Conservation (phyloP, 1,140 invertebrate genomes). For the Ptiloglossa arizonensis region DNA sequence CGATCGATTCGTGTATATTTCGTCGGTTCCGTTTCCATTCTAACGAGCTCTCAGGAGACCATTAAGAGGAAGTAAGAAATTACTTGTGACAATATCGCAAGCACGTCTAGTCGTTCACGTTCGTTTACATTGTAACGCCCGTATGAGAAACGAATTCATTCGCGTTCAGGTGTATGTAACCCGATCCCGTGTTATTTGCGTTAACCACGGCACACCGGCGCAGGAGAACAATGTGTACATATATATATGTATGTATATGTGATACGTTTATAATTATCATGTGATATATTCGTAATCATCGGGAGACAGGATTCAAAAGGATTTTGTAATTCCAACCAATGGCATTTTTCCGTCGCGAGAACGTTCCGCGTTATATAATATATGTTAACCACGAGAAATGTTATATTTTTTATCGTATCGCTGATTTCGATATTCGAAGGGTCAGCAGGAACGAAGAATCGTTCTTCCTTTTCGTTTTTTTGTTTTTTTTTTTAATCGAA, state of each 20-base stretch:
- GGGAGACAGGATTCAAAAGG: slow-evolving; percentile 28
- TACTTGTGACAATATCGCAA: slow-evolving; percentile 53
- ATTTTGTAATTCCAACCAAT: slow-evolving; percentile 53
- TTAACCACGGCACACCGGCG: slow-evolving; percentile 35
- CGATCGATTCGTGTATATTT: slow-evolving; percentile 3
- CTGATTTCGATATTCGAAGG: slow-evolving; percentile 17
- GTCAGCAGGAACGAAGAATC: slow-evolving; percentile 31
- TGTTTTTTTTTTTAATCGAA: background rate
- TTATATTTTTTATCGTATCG: slow-evolving; percentile 33
- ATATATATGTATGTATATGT: slow-evolving; percentile 47
- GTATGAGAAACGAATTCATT: slow-evolving; percentile 1
- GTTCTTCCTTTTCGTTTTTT: background rate
- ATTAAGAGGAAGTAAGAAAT: slow-evolving; percentile 45
- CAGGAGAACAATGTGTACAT: slow-evolving; percentile 38
- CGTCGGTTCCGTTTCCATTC: slow-evolving; percentile 35
- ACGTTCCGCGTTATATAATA: slow-evolving; percentile 7
- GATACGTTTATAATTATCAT: slow-evolving; percentile 58
- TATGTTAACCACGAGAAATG: slow-evolving; percentile 12
- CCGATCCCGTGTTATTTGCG: slow-evolving; percentile 41
- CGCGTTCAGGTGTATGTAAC: slow-evolving; percentile 8
- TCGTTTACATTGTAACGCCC: slow-evolving; percentile 44
- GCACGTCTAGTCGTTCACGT: slow-evolving; percentile 64
- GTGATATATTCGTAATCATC: slow-evolving; percentile 54
- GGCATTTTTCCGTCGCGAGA: slow-evolving; percentile 41
- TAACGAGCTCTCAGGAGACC: slow-evolving; percentile 57